Base-by-base conservation (phyloP, 2,113 vertebrate species). In the Corythornis cristatus region DNA sequence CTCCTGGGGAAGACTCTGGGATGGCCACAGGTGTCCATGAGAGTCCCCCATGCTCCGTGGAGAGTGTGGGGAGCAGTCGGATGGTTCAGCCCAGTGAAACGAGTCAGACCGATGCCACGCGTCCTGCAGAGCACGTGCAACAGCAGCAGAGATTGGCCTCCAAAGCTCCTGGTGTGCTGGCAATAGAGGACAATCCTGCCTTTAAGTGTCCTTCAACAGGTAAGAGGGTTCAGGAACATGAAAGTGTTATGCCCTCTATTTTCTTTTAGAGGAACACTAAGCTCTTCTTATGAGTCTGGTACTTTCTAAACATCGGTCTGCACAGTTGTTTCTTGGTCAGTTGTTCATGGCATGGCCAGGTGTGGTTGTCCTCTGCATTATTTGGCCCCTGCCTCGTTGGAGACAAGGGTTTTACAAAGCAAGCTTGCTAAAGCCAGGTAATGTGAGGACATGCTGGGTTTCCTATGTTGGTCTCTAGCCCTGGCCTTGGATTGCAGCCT, bases 191-290 rank as follows among this genome's bases (percentile, higher is more conserved):
- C 50, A 98, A 78, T 83, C 93, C 96, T 58, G 58, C 88, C 28
- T 90, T 96, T 65, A 98, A 90, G 92, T 88, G 94, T 72, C 96
- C 97, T 90, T 95, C 95, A 72, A 83, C 98, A 98, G 98, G 99
- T 99, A 98, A 97, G 95, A 61, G 57, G 13, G 28, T 12, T 54
- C 37, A 85, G 26, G 46, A 58, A 15, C 21, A 2, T 43, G 7
- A 3, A 56, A 46, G 20, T 22, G 12, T 73, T 45, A 21, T 15
- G 8, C 61, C 37, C 13, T 75, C 62, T 60, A 0, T 31, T 75
- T 48, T 61, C 5, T 81, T 80, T 64, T 46, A 57, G 33, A 67
- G 43, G 15, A 91, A 28, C 51, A 46, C 40, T 37, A 71, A 91
- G 33, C 29, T 9, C 12, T 58, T 80, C 28, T 61, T 51, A 9